Evolutionary conservation across 1,140 invertebrate genomes (phyloP).

Genomic region (Nephotettix cincticeps): DNA sequence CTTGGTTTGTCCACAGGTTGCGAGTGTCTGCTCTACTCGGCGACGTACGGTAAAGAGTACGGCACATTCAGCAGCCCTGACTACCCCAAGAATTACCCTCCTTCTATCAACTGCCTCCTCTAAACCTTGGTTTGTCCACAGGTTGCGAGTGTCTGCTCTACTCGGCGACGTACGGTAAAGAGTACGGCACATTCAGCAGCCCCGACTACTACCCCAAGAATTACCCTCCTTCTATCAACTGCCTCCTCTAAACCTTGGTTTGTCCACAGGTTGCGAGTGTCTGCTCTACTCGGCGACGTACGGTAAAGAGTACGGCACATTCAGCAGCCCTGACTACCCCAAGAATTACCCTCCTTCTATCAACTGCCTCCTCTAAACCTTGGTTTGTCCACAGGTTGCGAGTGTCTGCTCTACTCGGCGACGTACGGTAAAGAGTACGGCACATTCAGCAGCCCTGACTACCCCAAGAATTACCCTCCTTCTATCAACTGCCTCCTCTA

Average conservation of each 20-base stretch:
- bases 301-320: constrained; percentile 72
- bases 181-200: constrained; percentile 76
- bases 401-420: constrained; percentile 76
- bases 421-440: constrained; percentile 76
- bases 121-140: too few species aligned
- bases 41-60: constrained; percentile 74
- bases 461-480: constrained; percentile 69
- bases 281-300: constrained; percentile 75
- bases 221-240: too few species aligned
- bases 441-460: constrained; percentile 80
- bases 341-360: constrained; percentile 69
- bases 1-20: too few species aligned
- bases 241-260: too few species aligned
- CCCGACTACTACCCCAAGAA: too few species aligned
- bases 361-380: constrained; percentile 78
- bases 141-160: constrained; percentile 80
- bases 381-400: constrained; percentile 63
- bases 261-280: constrained; percentile 73
- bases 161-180: constrained; percentile 73
- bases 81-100: too few species aligned
- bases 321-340: constrained; percentile 81
- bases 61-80: too few species aligned
- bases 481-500: constrained; percentile 81
- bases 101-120: too few species aligned
- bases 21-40: constrained; percentile 76